Conservation (phyloP, 2,888 invertebrate genomes). For the Pterobdella sp. region DNA sequence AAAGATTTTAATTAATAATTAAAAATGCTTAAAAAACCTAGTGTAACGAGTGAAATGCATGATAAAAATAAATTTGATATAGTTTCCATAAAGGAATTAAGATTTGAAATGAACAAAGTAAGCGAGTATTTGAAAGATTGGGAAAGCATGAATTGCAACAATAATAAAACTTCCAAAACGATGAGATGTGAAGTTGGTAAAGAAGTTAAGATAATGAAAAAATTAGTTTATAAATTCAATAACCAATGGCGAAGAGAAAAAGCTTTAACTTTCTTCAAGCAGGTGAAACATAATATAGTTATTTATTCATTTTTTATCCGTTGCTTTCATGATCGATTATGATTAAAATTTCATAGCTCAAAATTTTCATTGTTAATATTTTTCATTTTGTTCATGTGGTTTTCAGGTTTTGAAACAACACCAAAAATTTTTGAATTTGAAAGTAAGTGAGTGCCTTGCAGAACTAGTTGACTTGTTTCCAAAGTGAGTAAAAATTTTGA, state of each 20-base stretch:
- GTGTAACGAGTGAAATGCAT: not conserved
- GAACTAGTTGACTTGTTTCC: slow-evolving; percentile 3
- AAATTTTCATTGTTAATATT: not conserved
- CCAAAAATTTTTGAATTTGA: not conserved
- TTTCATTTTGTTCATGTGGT: not conserved
- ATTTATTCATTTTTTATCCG: too few species aligned
- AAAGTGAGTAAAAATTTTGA: too few species aligned
- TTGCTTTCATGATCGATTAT: too few species aligned
- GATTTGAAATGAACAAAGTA: not conserved
- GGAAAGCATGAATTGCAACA: not conserved
- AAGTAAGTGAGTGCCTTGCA: not conserved
- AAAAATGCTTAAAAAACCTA: not conserved
- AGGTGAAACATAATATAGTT: not conserved
- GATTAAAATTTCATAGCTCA: too few species aligned
- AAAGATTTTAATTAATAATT: too few species aligned
- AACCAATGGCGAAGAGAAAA: slow-evolving; percentile 21
- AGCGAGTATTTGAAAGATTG: not conserved
- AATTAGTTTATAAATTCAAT: slow-evolving; percentile 15
- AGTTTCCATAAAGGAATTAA: not conserved
- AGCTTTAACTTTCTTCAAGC: not conserved
- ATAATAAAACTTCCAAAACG: not conserved
- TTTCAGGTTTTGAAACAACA: slow-evolving; percentile 3
- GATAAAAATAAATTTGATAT: not conserved
- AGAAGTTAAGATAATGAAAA: slow-evolving; percentile 5
- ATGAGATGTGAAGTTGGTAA: not conserved